Evolutionary conservation across 2,113 vertebrate species (phyloP), one percentile per base, ranked within the genome.

Genomic region (Prietella phreatophila): DNA sequence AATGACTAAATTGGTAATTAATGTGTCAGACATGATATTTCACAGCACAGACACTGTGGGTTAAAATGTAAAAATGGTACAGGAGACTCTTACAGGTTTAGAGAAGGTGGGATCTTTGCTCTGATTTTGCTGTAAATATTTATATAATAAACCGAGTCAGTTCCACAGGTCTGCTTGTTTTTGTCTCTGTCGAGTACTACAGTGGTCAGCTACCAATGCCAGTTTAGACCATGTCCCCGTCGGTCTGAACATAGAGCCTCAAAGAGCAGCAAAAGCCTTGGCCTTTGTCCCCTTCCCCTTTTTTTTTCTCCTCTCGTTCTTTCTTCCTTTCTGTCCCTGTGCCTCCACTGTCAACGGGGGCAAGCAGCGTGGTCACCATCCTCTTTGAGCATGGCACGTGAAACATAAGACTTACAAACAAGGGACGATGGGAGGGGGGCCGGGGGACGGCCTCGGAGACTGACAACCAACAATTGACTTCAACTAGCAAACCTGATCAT

Each of bases 381-480:
- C 88, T 91, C 91, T 91, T 90, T 92, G 93, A 94, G 89, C 42
- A 80, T 86, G 90, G 86, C 89, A 90, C 83, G 73, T 88, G 86
- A 89, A 89, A 88, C 90, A 89, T 91, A 92, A 90, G 91, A 89
- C 91, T 91, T 87, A 90, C 91, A 90, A 78, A 86, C 90, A 92
- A 13, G 89, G 91, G 89, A 89, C 81, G 90, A 91, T 60, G 87
- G 89, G 82, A 89, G 88, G 60, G 90, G 89, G 89, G 73, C 11
- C 25, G 55, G 47, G 60, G 89, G 88, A 92, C 93, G 91, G 92
- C 91, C 93, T 92, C 91, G 3, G 65, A 94, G 93, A 95, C 93
- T 95, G 94, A 95, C 95, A 95, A 94, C 93, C 94, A 94, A 93
- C 94, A 94, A 95, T 94, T 95, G 93, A 94, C 92, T 93, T 93